A percentile compares a stretch with the other conserved stretches of the same genome.
Conservation (phyloP, 2,888 invertebrate species). For the Desoria tigrina region DNA sequence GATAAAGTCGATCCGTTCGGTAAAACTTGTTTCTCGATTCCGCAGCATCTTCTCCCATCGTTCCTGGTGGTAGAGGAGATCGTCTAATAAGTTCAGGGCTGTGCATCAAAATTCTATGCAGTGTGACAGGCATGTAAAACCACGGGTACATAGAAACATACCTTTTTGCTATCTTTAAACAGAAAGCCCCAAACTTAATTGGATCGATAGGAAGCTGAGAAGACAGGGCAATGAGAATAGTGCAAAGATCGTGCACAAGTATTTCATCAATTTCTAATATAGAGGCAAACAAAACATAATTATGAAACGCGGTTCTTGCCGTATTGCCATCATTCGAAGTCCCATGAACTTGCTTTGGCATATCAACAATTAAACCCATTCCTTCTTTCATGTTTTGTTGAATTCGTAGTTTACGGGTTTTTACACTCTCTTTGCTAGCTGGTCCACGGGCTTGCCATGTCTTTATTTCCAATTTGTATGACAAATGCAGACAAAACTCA, state of each 20-base stretch:
- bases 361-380: slow-evolving; percentile 21
- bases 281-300: slow-evolving; percentile 15
- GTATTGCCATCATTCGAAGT: slow-evolving; percentile 39
- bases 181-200: slow-evolving; percentile 19
- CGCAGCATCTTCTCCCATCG: slow-evolving; percentile 34
- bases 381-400: slow-evolving; percentile 8
- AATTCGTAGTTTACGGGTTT: slow-evolving; percentile 9
- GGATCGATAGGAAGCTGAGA: slow-evolving; percentile 27
- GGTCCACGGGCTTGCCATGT: slow-evolving; percentile 8
- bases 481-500: slow-evolving; percentile 24
- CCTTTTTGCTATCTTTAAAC: neutral
- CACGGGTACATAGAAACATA: slow-evolving; percentile 23
- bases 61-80: slow-evolving; percentile 24
- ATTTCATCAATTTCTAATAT: slow-evolving; percentile 20
- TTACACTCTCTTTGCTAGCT: slow-evolving; percentile 3
- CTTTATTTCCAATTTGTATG: slow-evolving; percentile 17
- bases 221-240: slow-evolving; percentile 14
- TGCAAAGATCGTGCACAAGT: slow-evolving; percentile 16
- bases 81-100: slow-evolving; percentile 15
- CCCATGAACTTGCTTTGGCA: slow-evolving; percentile 24
- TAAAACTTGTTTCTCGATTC: no score
- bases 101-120: slow-evolving; percentile 38
- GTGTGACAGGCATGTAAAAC: slow-evolving; percentile 23
- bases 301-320: slow-evolving; percentile 21
- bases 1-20: slow-evolving; percentile 2